Percentiles rank a stretch among this genome's conserved stretches.
These are phyloP conservation scores for Muraenolepis orangiensis DNA, from an alignment of 2,797 vertebrate species.

Conservation along the genomic window DNA sequence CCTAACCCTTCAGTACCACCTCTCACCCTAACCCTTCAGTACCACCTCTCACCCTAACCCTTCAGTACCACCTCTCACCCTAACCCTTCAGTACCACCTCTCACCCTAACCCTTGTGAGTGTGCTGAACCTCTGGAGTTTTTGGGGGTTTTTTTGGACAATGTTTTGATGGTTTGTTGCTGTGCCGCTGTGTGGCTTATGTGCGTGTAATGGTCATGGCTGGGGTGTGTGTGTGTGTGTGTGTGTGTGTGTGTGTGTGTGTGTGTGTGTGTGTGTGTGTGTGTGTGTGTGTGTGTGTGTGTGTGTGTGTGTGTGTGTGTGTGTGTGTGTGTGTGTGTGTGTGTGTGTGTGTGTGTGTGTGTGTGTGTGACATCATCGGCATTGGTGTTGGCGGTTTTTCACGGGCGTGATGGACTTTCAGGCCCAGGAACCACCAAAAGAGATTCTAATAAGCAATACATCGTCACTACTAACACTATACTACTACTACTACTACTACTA, in stretches of 20 bases:
- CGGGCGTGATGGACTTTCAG: not conserved
- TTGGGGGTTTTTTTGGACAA: slow-evolving; percentile 54
- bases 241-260: slow-evolving; percentile 29
- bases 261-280: slow-evolving; percentile 59
- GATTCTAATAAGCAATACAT: not conserved
- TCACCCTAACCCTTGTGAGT: no score
- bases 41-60: no score
- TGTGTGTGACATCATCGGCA: not conserved
- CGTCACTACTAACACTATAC: no score
- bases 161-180: slow-evolving; percentile 58
- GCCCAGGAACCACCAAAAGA: not conserved
- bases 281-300: slow-evolving; percentile 24
- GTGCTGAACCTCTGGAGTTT: slow-evolving; percentile 70
- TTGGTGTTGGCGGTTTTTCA: no score
- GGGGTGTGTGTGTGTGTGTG: slow-evolving; percentile 62
- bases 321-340: slow-evolving; percentile 43
- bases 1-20: no score
- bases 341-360: slow-evolving; percentile 51
- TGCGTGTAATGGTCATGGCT: slow-evolving; percentile 48
- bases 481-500: no score
- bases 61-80: no score
- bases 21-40: no score
- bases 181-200: slow-evolving; percentile 75
- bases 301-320: slow-evolving; percentile 60
- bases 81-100: slow-evolving; percentile 28